phyloP scores from a whole-genome alignment of 2,888 invertebrate species.

The Apodemia duryi region DNA sequence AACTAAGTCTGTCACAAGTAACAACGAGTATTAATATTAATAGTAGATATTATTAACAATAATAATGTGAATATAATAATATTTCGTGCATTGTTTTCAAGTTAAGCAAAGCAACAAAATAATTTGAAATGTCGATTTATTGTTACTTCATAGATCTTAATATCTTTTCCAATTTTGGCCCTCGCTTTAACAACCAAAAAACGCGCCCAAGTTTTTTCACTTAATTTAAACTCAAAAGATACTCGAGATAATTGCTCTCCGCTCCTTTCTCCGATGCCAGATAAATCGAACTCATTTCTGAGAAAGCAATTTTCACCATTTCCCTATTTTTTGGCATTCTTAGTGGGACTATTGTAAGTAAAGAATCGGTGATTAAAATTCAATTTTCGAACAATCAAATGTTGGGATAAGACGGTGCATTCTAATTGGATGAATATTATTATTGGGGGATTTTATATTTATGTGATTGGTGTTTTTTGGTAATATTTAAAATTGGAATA shows the following conservation, averaged over 20 bases:
- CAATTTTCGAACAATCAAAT: slow-evolving; percentile 77
- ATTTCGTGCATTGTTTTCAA: neutral
- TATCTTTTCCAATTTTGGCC: slow-evolving; percentile 30
- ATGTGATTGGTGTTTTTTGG: slow-evolving; percentile 21
- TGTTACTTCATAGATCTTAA: slow-evolving; percentile 16
- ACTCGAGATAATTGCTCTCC: slow-evolving; percentile 75
- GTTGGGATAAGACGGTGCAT: slow-evolving; percentile 68
- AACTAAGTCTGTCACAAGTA: too few species aligned
- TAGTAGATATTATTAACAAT: too few species aligned
- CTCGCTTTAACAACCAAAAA: slow-evolving; percentile 37
- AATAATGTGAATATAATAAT: neutral
- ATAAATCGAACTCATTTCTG: slow-evolving; percentile 63
- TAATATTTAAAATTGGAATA: too few species aligned
- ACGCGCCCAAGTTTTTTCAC: slow-evolving; percentile 63
- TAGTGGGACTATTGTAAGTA: slow-evolving; percentile 65
- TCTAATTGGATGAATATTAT: slow-evolving; percentile 65
- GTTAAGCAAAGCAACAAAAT: neutral
- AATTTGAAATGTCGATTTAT: slow-evolving; percentile 9
- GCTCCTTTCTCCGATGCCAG: slow-evolving; percentile 50
- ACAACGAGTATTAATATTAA: too few species aligned
- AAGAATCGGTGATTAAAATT: slow-evolving; percentile 78
- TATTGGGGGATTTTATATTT: slow-evolving; percentile 24
- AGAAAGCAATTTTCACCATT: slow-evolving; percentile 67
- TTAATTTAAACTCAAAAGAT: slow-evolving; percentile 79
- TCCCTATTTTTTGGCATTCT: slow-evolving; percentile 74